Conservation (phyloP, 2,113 vertebrate species). For the Ovibos moschatus region DNA sequence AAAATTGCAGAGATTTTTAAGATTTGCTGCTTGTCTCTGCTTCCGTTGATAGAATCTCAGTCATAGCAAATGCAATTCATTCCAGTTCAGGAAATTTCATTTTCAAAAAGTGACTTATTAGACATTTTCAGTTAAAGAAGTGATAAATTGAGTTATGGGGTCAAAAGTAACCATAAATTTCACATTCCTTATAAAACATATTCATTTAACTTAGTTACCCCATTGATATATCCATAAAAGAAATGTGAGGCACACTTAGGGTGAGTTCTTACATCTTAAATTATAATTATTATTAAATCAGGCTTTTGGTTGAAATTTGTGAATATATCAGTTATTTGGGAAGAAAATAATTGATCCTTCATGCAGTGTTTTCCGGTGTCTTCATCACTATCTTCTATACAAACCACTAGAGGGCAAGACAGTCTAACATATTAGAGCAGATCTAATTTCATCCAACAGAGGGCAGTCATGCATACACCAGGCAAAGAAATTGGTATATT, state of each 20-base stretch:
- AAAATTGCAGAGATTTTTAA: neutral
- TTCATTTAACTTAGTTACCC: neutral
- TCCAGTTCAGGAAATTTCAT: neutral
- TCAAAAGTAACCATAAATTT: neutral
- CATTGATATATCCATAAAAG: neutral
- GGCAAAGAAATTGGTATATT: neutral
- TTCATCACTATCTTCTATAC: neutral
- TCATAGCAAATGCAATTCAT: neutral
- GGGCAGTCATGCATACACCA: neutral
- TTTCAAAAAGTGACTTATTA: neutral
- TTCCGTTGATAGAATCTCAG: neutral
- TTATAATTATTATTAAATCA: neutral
- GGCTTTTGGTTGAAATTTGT: constrained; percentile 6
- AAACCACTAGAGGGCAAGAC: constrained; percentile 57
- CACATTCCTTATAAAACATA: neutral
- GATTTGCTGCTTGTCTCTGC: neutral
- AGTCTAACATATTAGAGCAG: neutral
- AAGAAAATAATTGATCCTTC: neutral
- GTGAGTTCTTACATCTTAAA: neutral
- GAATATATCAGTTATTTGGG: neutral
- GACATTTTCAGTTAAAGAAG: neutral
- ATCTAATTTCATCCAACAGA: constrained; percentile 40
- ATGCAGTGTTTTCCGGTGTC: neutral
- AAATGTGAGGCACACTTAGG: neutral
- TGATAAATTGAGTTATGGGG: neutral